These are phyloP conservation scores for Sebastes elongatus DNA, from an alignment of 2,797 vertebrate genomes.

Conservation along the genomic window DNA sequence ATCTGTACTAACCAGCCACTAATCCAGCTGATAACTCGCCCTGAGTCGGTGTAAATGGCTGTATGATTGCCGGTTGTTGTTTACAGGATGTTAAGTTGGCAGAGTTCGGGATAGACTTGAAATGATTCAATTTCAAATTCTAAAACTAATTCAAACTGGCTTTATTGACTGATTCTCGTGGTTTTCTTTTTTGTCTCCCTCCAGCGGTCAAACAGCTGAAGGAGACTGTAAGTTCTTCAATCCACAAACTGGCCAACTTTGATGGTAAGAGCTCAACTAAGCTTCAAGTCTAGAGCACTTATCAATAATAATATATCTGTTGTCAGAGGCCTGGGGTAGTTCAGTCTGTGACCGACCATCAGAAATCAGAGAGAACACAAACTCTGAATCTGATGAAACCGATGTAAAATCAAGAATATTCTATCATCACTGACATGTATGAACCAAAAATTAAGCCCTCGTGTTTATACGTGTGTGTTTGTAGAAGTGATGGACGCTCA, in stretches of 20 bases:
- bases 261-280: slow-evolving; percentile 72
- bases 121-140: background rate
- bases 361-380: background rate
- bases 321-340: background rate
- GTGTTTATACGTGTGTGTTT: background rate
- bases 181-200: background rate
- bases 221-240: slow-evolving; percentile 80
- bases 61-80: background rate
- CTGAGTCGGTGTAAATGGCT: background rate
- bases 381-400: background rate
- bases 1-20: background rate
- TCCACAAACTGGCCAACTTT: slow-evolving; percentile 82
- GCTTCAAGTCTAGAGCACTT: background rate
- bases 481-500: slow-evolving; percentile 82
- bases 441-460: background rate
- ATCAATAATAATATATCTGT: background rate
- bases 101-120: background rate
- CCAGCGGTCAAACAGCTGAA: slow-evolving; percentile 84
- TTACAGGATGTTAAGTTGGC: background rate
- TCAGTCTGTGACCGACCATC: background rate
- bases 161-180: background rate
- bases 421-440: background rate
- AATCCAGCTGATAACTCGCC: background rate
- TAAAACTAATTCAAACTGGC: background rate
- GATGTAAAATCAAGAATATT: background rate